Conservation (phyloP, 2,113 vertebrate genomes). For the Phocoena sinus region DNA sequence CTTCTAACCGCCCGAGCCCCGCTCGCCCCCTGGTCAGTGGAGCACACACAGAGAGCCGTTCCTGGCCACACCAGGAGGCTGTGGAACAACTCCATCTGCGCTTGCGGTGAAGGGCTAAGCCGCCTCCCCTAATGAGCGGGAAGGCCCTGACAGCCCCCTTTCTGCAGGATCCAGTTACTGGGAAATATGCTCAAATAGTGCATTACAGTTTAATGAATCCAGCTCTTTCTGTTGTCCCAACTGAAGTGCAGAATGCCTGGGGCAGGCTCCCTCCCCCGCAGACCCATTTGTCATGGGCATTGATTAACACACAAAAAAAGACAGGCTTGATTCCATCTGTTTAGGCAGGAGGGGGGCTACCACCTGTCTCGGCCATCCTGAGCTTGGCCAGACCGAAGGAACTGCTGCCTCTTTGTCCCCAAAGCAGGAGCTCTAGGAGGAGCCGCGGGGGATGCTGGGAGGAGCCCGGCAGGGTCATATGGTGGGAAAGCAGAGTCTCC, state of each 20-base stretch:
- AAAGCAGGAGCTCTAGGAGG: background rate
- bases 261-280: conserved; percentile 50
- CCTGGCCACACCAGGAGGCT: background rate
- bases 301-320: background rate
- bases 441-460: background rate
- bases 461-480: background rate
- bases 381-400: background rate
- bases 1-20: background rate
- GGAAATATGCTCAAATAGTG: background rate
- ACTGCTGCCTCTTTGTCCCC: conserved; percentile 12
- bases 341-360: background rate
- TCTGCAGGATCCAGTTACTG: background rate
- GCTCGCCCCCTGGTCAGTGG: background rate
- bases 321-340: conserved; percentile 51
- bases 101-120: background rate
- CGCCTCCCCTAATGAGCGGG: background rate
- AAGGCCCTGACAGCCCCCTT: background rate
- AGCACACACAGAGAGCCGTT: background rate
- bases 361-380: conserved; percentile 25
- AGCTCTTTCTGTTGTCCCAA: conserved; percentile 27
- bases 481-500: background rate
- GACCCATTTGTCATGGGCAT: conserved; percentile 44
- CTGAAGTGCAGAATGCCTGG: background rate
- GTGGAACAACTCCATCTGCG: background rate
- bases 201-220: conserved; percentile 45